phyloP scores from a whole-genome alignment of 2,888 invertebrate species.

The Melangyna quadrimaculata region DNA sequence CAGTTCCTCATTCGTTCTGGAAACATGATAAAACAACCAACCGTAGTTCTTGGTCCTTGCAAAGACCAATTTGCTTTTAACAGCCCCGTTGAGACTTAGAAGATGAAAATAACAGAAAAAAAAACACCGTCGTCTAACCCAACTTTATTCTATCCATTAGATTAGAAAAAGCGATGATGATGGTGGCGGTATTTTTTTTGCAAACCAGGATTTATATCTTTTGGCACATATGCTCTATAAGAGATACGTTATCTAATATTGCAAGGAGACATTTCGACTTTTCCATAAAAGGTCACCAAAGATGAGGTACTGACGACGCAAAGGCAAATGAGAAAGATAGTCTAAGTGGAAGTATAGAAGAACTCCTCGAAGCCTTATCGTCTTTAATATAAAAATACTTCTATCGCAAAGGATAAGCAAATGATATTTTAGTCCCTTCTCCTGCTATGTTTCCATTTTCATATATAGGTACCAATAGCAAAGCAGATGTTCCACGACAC shows the following conservation, averaged over 20 bases:
- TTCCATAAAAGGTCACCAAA: conserved; percentile 32
- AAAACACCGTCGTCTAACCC: conserved; percentile 23
- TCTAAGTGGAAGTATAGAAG: conserved; percentile 6
- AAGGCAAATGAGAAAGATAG: conserved; percentile 40
- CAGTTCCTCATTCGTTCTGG: conserved; percentile 56
- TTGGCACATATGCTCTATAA: conserved; percentile 51
- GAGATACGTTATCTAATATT: conserved; percentile 61
- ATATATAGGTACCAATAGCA: not conserved
- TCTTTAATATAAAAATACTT: conserved; percentile 50
- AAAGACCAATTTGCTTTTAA: conserved; percentile 69
- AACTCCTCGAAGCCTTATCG: conserved; percentile 42
- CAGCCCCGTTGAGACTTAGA: conserved; percentile 56
- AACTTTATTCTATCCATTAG: conserved; percentile 6
- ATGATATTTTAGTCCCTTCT: conserved; percentile 63
- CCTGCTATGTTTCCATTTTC: not conserved
- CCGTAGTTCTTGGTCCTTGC: conserved; percentile 1
- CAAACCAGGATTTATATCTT: conserved; percentile 43
- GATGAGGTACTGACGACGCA: conserved; percentile 28
- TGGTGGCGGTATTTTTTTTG: not conserved
- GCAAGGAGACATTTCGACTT: conserved; percentile 34
- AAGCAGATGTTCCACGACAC: conserved; percentile 57
- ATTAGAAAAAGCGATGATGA: conserved; percentile 27
- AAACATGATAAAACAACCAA: conserved; percentile 53
- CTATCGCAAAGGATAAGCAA: conserved; percentile 68
- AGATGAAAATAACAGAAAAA: conserved; percentile 14